Conservation (phyloP, 2,113 vertebrate genomes). For the Passer montanus region DNA sequence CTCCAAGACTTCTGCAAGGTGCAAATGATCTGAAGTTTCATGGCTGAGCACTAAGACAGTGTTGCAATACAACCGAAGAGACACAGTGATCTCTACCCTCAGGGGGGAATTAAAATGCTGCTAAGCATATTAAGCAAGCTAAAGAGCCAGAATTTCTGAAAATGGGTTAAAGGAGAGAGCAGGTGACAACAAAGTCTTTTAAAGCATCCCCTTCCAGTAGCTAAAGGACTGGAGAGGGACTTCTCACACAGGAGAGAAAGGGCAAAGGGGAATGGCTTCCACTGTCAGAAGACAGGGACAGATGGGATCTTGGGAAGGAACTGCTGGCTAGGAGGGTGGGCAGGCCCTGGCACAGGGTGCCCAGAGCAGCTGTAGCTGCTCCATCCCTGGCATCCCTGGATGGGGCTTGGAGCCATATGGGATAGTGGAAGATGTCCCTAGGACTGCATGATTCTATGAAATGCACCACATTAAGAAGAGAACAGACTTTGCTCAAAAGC, state of each 20-base stretch:
- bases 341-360: accelerated
- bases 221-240: not conserved
- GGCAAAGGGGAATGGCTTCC: not conserved
- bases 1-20: not conserved
- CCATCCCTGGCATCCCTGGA: not conserved
- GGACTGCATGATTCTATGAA: not conserved
- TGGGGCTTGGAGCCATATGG: accelerated
- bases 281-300: accelerated
- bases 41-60: not conserved
- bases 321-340: accelerated
- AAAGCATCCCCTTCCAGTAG: not conserved
- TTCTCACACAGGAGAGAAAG: not conserved
- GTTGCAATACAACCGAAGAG: not conserved
- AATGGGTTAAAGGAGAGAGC: not conserved
- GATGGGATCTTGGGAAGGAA: not conserved
- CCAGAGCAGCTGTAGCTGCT: not conserved
- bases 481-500: not conserved
- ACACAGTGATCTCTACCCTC: not conserved
- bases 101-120: not conserved
- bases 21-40: not conserved
- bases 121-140: not conserved
- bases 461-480: not conserved
- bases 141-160: not conserved
- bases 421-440: not conserved
- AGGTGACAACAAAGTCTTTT: not conserved